Evolutionary conservation across 2,113 vertebrate species (phyloP).

Genomic region (Oreochromis tanganicae): DNA sequence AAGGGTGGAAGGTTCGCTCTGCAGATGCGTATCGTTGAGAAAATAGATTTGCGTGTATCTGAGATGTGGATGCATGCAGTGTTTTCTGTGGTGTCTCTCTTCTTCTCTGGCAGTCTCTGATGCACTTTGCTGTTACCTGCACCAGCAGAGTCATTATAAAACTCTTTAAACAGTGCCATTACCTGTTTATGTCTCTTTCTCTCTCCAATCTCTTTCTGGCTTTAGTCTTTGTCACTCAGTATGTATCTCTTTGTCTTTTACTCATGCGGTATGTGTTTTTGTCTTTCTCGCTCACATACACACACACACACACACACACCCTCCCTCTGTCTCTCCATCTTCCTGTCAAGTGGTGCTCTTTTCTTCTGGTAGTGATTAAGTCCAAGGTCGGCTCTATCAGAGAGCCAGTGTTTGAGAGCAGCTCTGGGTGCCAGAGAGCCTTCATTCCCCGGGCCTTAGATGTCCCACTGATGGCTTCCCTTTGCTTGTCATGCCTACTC

Average conservation of each 20-base stretch:
- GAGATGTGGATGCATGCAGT: background rate
- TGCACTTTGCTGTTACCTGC: background rate
- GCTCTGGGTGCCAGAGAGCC: slow-evolving; percentile 54
- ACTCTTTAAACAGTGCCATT: background rate
- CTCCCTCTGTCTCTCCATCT: slow-evolving; percentile 51
- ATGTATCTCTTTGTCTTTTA: background rate
- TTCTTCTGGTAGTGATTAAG: slow-evolving; percentile 69
- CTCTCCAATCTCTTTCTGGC: background rate
- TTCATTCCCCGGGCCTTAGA: slow-evolving; percentile 56
- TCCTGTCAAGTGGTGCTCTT: slow-evolving; percentile 53
- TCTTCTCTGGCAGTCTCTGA: background rate
- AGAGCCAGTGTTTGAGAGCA: slow-evolving; percentile 52
- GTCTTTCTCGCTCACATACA: background rate
- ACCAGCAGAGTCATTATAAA: background rate
- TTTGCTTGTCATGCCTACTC: slow-evolving; percentile 54
- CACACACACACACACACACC: background rate
- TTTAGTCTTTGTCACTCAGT: background rate
- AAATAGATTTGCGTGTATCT: background rate
- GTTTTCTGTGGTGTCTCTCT: background rate
- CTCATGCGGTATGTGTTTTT: background rate
- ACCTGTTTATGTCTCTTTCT: background rate
- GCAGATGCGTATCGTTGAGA: background rate
- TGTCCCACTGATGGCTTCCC: slow-evolving; percentile 60
- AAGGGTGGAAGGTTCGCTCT: background rate
- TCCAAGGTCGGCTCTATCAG: slow-evolving; percentile 64